Conservation (phyloP, 2,888 invertebrate species). For the Diaperis boleti region DNA sequence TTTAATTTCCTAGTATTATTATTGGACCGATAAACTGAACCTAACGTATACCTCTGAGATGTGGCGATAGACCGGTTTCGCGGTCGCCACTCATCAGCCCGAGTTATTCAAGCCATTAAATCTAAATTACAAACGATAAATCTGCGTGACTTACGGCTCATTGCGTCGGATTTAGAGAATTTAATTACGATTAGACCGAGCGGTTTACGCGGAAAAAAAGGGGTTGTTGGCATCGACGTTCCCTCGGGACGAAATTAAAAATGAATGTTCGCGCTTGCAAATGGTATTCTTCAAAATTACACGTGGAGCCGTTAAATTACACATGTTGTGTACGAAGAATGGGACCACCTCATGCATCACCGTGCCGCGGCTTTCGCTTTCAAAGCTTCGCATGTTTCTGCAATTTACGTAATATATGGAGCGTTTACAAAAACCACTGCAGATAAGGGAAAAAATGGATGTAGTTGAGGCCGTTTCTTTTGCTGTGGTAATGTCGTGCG, state of each 20-base stretch:
- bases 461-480: not conserved
- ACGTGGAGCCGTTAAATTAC: constrained; percentile 11
- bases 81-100: not conserved
- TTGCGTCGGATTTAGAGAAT: not conserved
- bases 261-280: not conserved
- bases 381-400: constrained; percentile 19
- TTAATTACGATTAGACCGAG: not conserved
- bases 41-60: no score
- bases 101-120: not conserved
- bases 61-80: no score
- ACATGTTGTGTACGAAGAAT: constrained; percentile 8
- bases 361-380: constrained; percentile 24
- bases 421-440: constrained; percentile 13
- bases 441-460: constrained; percentile 12
- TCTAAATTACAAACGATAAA: not conserved
- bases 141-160: not conserved
- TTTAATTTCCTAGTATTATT: no score
- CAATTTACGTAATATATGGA: constrained; percentile 24
- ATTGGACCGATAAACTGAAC: no score
- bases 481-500: not conserved
- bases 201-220: not conserved
- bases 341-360: constrained; percentile 24
- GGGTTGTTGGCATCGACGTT: not conserved
- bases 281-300: constrained; percentile 7
- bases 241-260: constrained; percentile 8